Conservation (phyloP, 2,797 vertebrate species). For the Nyctibius grandis region DNA sequence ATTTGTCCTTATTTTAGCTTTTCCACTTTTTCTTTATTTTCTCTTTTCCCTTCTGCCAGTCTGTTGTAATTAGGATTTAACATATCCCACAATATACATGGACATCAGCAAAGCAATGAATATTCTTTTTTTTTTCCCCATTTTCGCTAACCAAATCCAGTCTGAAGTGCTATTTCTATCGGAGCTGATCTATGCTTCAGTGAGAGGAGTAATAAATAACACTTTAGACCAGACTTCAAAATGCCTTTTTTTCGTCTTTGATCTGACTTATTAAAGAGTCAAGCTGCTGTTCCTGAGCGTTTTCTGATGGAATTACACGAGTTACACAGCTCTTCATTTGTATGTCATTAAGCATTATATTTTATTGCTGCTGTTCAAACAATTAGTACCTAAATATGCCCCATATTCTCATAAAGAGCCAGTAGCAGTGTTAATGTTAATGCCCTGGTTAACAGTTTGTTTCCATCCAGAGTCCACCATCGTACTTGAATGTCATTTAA, state of each 20-base stretch:
- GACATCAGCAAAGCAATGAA: background rate
- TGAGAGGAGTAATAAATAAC: constrained; percentile 48
- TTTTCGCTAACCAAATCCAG: background rate
- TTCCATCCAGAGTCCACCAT: background rate
- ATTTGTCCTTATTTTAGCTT: constrained; percentile 2
- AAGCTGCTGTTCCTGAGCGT: background rate
- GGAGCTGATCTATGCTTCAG: background rate
- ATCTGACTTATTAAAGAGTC: constrained; percentile 45
- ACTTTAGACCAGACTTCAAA: constrained; percentile 52
- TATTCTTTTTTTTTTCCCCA: background rate
- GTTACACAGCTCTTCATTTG: constrained; percentile 45
- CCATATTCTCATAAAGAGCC: constrained; percentile 7
- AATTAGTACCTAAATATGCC: constrained; percentile 49
- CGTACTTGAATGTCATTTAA: background rate
- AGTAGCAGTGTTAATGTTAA: background rate
- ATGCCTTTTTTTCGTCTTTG: constrained; percentile 29
- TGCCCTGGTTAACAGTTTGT: background rate
- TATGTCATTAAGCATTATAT: constrained; percentile 32
- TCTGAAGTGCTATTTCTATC: background rate
- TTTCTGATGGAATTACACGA: constrained; percentile 38
- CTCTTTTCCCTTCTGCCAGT: background rate
- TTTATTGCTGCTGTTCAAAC: constrained; percentile 29
- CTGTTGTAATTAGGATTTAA: constrained; percentile 5
- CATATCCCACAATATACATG: background rate
- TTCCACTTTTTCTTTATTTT: background rate